phyloP scores from a whole-genome alignment of 2,888 invertebrate species.

The Ichneumoninae sp. region DNA sequence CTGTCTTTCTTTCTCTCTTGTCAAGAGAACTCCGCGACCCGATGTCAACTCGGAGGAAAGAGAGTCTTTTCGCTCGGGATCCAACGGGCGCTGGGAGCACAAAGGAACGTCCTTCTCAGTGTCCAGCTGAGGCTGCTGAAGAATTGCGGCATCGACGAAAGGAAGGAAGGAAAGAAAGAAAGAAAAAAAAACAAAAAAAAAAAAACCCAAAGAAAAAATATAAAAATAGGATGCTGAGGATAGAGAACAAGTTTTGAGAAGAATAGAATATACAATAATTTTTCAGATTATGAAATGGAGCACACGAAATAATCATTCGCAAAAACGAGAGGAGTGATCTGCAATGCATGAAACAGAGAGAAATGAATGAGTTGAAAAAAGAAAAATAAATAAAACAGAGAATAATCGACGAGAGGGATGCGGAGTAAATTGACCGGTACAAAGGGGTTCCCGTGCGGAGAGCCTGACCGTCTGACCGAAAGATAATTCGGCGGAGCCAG shows the following conservation, averaged over 20 bases:
- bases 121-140: slow-evolving; percentile 58
- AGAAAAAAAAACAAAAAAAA: slow-evolving; percentile 29
- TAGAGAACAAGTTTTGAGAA: slow-evolving; percentile 60
- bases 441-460: slow-evolving; percentile 74
- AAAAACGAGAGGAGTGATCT: background rate
- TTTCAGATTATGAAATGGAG: slow-evolving; percentile 32
- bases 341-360: background rate
- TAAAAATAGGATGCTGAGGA: slow-evolving; percentile 35
- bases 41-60: slow-evolving; percentile 62
- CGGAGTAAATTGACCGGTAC: slow-evolving; percentile 83
- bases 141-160: slow-evolving; percentile 64
- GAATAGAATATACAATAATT: slow-evolving; percentile 33
- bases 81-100: slow-evolving; percentile 52
- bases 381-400: slow-evolving; percentile 6
- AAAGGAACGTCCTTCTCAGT: slow-evolving; percentile 60
- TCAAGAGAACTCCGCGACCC: slow-evolving; percentile 45
- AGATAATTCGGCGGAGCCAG: slow-evolving; percentile 83
- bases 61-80: slow-evolving; percentile 60
- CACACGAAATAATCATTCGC: background rate
- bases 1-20: slow-evolving; percentile 43
- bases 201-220: background rate
- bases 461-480: slow-evolving; percentile 76
- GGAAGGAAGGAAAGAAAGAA: slow-evolving; percentile 47
- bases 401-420: slow-evolving; percentile 71
- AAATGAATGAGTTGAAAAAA: slow-evolving; percentile 6